These are phyloP conservation scores for Globodera rostochiensis DNA, from an alignment of 1,140 invertebrate species.

Conservation along the genomic window DNA sequence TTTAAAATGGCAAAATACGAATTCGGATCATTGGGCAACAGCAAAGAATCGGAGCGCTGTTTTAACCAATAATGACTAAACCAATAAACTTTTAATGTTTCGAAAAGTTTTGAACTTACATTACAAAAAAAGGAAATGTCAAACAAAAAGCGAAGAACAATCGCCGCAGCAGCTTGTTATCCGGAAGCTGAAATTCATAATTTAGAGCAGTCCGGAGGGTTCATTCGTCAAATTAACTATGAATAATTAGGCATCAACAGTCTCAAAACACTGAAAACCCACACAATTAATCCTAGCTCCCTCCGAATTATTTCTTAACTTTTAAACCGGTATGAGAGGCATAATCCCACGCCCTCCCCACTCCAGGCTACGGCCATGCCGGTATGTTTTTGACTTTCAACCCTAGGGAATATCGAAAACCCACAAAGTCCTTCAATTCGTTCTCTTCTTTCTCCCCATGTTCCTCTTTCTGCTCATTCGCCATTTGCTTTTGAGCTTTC, in stretches of 20 bases:
- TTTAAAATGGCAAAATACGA: not conserved
- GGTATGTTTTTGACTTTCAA: not conserved
- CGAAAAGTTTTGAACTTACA: not conserved
- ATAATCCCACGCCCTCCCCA: too few relatives aligned
- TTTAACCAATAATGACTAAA: not conserved
- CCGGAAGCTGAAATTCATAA: not conserved
- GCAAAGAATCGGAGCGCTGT: not conserved
- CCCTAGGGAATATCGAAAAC: too few relatives aligned
- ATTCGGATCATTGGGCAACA: not conserved
- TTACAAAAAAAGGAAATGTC: not conserved
- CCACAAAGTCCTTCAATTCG: not conserved
- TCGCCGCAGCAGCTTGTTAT: not conserved
- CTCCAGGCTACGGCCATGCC: not conserved
- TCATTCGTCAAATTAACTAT: not conserved
- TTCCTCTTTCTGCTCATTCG: not conserved
- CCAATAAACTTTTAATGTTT: not conserved
- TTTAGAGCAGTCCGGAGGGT: not conserved
- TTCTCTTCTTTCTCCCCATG: not conserved
- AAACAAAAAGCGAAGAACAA: not conserved
- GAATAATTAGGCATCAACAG: too few relatives aligned
- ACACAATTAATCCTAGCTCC: not conserved
- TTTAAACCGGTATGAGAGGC: too few relatives aligned
- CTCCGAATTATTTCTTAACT: not conserved
- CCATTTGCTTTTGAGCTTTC: not conserved
- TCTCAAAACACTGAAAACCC: too few relatives aligned